These are phyloP conservation scores for Cynocephalus volans DNA, from an alignment of 2,113 vertebrate genomes.

Conservation along the genomic window DNA sequence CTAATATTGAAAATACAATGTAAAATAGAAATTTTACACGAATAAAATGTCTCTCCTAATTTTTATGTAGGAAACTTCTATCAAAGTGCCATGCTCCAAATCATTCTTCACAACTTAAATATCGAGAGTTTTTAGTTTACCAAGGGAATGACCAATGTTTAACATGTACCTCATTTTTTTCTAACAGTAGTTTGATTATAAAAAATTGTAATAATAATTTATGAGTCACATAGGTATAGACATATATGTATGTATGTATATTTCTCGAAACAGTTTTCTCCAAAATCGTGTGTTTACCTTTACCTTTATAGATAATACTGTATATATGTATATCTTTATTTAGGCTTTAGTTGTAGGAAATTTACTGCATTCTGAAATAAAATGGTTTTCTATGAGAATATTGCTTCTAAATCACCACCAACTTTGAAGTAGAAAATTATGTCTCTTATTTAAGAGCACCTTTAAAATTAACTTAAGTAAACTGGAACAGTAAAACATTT, in stretches of 20 bases:
- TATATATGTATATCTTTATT: background rate
- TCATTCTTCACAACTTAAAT: background rate
- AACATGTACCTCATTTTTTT: slow-evolving; percentile 11
- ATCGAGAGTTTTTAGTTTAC: background rate
- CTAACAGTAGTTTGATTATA: background rate
- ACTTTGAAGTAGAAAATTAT: background rate
- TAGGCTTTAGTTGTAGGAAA: background rate
- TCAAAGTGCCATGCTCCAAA: slow-evolving; percentile 5
- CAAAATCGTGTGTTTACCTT: background rate
- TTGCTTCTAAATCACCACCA: background rate
- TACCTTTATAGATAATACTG: background rate
- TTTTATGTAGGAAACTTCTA: background rate
- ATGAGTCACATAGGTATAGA: background rate
- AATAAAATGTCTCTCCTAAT: background rate
- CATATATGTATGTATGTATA: background rate
- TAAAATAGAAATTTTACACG: slow-evolving; percentile 11
- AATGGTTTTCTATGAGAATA: slow-evolving; percentile 55
- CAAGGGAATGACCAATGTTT: background rate
- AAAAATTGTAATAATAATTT: slow-evolving; percentile 18
- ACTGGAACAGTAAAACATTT: background rate
- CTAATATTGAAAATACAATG: slow-evolving; percentile 11
- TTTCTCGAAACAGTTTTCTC: background rate
- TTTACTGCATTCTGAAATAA: background rate
- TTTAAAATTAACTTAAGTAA: slow-evolving; percentile 55
- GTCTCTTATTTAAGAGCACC: background rate